These are phyloP conservation scores for Urosaurus nigricauda DNA, from an alignment of 2,797 vertebrate genomes.

Conservation along the genomic window DNA sequence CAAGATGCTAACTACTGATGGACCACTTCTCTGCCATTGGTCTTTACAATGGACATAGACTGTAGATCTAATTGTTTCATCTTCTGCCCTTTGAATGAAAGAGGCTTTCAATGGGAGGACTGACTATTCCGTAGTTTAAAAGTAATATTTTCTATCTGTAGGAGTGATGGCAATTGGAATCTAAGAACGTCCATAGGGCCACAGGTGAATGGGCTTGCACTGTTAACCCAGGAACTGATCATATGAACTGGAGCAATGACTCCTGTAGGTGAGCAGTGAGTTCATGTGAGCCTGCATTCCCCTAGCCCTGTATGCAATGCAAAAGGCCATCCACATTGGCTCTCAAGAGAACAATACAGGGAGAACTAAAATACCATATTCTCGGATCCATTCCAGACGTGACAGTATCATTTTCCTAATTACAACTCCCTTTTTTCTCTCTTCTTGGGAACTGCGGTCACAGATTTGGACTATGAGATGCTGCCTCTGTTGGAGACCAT, in stretches of 20 bases:
- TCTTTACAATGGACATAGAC: not conserved
- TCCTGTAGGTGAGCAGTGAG: not conserved
- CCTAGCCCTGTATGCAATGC: not conserved
- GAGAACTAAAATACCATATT: not conserved
- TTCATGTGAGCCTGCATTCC: not conserved
- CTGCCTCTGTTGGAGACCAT: slow-evolving; percentile 8
- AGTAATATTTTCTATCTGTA: not conserved
- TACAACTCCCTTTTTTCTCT: not conserved
- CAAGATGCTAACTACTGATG: not conserved
- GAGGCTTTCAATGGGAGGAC: not conserved
- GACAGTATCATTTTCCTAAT: not conserved
- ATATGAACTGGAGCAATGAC: not conserved
- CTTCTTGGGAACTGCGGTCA: not conserved
- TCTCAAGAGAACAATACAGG: not conserved
- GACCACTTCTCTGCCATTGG: not conserved
- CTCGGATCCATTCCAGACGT: not conserved
- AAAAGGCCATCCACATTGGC: not conserved
- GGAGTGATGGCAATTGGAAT: not conserved
- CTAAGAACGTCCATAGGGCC: not conserved
- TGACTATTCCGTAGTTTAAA: not conserved
- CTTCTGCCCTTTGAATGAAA: not conserved
- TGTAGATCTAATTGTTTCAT: not conserved
- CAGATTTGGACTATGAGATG: slow-evolving; percentile 30
- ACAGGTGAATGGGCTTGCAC: not conserved
- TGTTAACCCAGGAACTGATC: not conserved